These are phyloP conservation scores for Mionectes macconnelli DNA, from an alignment of 2,113 vertebrate genomes.

Conservation along the genomic window DNA sequence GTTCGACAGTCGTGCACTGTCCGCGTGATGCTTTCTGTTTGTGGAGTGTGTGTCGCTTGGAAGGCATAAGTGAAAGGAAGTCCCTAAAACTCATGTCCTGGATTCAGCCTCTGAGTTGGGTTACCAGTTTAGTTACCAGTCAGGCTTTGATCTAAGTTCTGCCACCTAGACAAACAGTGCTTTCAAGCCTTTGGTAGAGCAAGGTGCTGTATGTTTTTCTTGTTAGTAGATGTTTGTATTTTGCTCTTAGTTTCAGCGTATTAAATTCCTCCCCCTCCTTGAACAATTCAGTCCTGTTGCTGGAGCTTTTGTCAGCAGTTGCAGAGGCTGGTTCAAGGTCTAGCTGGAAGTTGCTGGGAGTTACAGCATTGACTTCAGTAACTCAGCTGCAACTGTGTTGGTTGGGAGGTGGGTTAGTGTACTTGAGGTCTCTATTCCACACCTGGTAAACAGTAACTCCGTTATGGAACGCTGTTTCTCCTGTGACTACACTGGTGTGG, in stretches of 20 bases:
- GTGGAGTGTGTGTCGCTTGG: not conserved
- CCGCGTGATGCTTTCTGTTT: not conserved
- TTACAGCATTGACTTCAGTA: accelerated
- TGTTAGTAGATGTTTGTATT: not conserved
- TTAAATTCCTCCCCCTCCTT: not conserved
- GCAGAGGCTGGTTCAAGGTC: not conserved
- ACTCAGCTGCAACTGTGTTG: not conserved
- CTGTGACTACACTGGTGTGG: not conserved
- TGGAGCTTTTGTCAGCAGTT: not conserved
- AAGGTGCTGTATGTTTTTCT: not conserved
- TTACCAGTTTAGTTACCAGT: not conserved
- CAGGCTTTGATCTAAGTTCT: not conserved
- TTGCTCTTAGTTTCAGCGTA: not conserved
- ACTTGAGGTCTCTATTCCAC: not conserved
- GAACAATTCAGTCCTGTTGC: not conserved
- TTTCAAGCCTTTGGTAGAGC: not conserved
- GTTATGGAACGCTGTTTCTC: not conserved
- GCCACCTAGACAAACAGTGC: not conserved
- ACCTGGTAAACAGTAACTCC: not conserved
- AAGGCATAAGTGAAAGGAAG: not conserved
- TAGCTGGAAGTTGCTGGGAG: not conserved
- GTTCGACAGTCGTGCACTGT: not conserved
- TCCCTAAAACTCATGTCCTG: not conserved
- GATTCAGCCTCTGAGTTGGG: not conserved
- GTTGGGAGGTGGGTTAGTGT: not conserved